Base-by-base conservation (phyloP, 2,888 invertebrate genomes). In the Patella ulyssiponensis region DNA sequence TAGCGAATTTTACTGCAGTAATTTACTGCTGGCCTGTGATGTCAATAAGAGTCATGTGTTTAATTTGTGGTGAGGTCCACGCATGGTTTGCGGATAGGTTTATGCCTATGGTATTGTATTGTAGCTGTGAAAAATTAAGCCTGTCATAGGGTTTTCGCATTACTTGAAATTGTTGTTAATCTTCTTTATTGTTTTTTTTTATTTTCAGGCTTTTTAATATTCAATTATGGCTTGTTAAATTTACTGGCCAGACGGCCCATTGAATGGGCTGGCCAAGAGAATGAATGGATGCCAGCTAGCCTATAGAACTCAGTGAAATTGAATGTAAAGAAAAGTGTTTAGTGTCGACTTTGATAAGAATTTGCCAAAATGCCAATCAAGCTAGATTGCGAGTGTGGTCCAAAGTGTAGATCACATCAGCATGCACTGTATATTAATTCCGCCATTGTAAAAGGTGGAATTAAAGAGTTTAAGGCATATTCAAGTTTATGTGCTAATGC, bases 391-490 rank as follows among this genome's bases (percentile, higher is more conserved):
- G 87, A 88, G 73, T 89, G 88, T 85, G 88, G 86, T 52, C 82
- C 87, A 33, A 91, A 88, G 79, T 92, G 92, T 79, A 87, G 88
- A 27, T 92, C 92, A n/a, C 86, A 85, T 56, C 77, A 81, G 77
- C 92, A 92, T 86, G 91, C 90, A 4, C 79, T 83, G 20, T 86
- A 91, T 72, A 79, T 92, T 69, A 87, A 90, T 76, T 84, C 87
- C 27, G 88, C 91, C 4, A 85, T 92, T 27, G 91, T 88, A 14
- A 88, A 87, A 73, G 89, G 89, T 9, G 86, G 81, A 23, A 77
- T 88, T 15, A 73, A 78, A 44, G 88, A 92, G 81, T 80, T 91
- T 20, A 82, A 90, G 81, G 84, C 89, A 0, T 91, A 88, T 80
- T 82, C 88, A 33, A 74, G 80, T 14, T 82, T 87, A n/a, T 92